phyloP scores from a whole-genome alignment of 2,113 vertebrate species.

The Perognathus longimembris region DNA sequence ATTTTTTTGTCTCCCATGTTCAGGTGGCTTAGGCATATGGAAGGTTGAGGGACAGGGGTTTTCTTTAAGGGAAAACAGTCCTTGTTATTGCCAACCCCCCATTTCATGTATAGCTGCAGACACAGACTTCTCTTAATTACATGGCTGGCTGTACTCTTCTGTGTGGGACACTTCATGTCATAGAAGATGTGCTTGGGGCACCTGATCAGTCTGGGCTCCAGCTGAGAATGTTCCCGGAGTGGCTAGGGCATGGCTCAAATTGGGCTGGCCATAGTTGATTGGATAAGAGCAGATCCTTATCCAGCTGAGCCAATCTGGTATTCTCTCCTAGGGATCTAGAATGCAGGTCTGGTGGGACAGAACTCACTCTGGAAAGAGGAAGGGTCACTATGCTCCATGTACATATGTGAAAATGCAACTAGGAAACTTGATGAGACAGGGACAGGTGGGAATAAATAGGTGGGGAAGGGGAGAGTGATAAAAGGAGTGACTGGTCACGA shows the following conservation, averaged over 20 bases:
- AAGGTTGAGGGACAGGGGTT: background rate
- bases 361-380: background rate
- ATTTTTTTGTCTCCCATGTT: background rate
- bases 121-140: background rate
- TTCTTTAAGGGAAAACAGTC: background rate
- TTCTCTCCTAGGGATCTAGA: background rate
- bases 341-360: background rate
- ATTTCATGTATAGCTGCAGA: background rate
- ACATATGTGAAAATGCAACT: no score
- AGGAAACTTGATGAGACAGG: no score
- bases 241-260: no score
- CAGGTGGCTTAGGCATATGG: background rate
- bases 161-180: background rate
- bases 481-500: no score
- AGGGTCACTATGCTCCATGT: no score
- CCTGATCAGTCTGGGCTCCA: background rate
- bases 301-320: no score
- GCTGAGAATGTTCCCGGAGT: background rate
- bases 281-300: background rate
- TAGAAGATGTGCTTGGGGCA: no score
- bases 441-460: no score
- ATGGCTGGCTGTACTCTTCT: rapidly evolving
- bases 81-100: background rate
- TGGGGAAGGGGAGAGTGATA: no score
- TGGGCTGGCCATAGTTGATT: background rate